Evolutionary conservation across 2,113 vertebrate genomes (phyloP).

Genomic region (Tetrax tetrax): DNA sequence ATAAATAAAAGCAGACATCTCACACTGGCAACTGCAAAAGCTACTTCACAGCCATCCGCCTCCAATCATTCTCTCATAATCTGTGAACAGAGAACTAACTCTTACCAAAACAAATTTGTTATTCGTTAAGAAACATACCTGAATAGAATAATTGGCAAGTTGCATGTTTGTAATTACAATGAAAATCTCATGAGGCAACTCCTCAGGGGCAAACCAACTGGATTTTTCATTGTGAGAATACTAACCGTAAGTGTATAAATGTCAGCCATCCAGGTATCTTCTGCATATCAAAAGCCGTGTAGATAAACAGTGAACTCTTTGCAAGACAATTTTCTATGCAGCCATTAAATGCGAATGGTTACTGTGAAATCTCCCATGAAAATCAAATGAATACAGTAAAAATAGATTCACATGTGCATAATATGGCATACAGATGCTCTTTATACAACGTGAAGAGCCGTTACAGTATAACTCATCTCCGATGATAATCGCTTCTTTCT

Average conservation of each 20-base stretch:
- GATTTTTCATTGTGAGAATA: background rate
- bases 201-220: background rate
- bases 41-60: background rate
- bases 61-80: background rate
- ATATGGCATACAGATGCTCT: slow-evolving; percentile 51
- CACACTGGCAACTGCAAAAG: background rate
- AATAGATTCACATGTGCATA: slow-evolving; percentile 45
- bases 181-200: background rate
- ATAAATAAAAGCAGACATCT: background rate
- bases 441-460: slow-evolving; percentile 31
- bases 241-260: background rate
- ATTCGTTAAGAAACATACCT: background rate
- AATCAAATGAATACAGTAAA: slow-evolving; percentile 50
- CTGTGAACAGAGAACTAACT: background rate
- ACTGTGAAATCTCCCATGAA: background rate
- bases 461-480: slow-evolving; percentile 35
- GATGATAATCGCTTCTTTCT: slow-evolving; percentile 54
- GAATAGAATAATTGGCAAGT: background rate
- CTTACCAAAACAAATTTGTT: background rate
- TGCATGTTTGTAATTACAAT: background rate
- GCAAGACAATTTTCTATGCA: background rate
- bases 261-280: background rate
- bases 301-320: background rate
- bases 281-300: background rate
- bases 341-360: slow-evolving; percentile 9